Evolutionary conservation across 2,113 vertebrate species (phyloP).

Genomic region (Formicarius rufipectus): DNA sequence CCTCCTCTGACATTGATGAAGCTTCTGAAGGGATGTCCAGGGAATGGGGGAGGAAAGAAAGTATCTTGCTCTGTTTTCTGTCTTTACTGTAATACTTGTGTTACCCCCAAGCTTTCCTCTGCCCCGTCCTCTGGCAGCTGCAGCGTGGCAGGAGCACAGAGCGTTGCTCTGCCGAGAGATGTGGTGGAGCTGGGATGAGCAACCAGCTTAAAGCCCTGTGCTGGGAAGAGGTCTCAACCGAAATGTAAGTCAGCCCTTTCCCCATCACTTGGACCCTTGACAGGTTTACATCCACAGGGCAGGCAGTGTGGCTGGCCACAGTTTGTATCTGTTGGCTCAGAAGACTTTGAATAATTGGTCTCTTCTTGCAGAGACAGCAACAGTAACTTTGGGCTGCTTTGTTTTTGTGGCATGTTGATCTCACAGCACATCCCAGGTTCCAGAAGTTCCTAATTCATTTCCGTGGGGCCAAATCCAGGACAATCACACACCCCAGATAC

Average conservation of each 20-base stretch:
- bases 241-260: not conserved
- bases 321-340: not conserved
- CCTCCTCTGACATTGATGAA: not conserved
- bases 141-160: accelerated
- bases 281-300: not conserved
- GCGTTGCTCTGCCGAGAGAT: accelerated
- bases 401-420: not conserved
- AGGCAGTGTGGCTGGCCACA: not conserved
- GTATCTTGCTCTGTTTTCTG: not conserved
- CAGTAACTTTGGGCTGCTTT: not conserved
- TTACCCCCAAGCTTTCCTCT: not conserved
- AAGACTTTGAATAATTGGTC: not conserved
- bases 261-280: not conserved
- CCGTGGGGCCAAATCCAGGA: not conserved
- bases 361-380: not conserved
- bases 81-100: not conserved
- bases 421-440: not conserved
- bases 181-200: not conserved
- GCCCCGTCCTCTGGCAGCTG: not conserved
- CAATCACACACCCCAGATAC: not conserved
- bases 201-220: not conserved
- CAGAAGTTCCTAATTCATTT: not conserved
- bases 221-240: not conserved
- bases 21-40: not conserved
- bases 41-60: not conserved